Conservation (phyloP, 2,113 vertebrate species). For the Myiozetetes cayanensis region DNA sequence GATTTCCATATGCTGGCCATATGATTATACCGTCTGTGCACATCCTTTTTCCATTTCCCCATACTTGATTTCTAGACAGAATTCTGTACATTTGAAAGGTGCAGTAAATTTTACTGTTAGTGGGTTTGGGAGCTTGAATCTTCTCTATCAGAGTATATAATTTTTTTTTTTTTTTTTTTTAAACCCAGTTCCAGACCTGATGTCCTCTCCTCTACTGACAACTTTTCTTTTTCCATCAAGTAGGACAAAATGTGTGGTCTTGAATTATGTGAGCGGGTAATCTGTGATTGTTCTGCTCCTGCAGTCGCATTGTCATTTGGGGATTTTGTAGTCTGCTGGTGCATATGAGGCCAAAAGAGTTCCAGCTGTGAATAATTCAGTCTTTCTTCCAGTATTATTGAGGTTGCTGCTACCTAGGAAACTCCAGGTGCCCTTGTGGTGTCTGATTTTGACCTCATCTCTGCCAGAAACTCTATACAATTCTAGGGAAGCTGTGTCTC, state of each 20-base stretch:
- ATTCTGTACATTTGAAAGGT: background rate
- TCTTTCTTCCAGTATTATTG: background rate
- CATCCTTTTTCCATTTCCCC: background rate
- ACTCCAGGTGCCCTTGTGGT: background rate
- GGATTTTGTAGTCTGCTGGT: background rate
- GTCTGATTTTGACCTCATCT: background rate
- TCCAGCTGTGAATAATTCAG: background rate
- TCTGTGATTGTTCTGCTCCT: background rate
- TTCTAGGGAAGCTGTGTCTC: background rate
- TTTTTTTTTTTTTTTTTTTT: background rate
- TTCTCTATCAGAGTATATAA: background rate
- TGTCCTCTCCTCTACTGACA: background rate
- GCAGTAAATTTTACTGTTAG: background rate
- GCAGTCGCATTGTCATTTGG: background rate
- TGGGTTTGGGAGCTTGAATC: background rate
- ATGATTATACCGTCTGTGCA: background rate
- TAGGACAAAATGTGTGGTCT: background rate
- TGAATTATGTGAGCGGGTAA: fast-evolving
- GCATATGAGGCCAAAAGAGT: background rate
- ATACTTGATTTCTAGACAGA: background rate
- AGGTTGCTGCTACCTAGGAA: background rate
- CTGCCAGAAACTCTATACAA: background rate
- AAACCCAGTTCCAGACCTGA: background rate
- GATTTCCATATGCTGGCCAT: constrained; percentile 26
- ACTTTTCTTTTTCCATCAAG: background rate